Evolutionary conservation across 2,113 vertebrate genomes (phyloP), one percentile per base, ranked within the genome.

Genomic region (Marmota flaviventris): DNA sequence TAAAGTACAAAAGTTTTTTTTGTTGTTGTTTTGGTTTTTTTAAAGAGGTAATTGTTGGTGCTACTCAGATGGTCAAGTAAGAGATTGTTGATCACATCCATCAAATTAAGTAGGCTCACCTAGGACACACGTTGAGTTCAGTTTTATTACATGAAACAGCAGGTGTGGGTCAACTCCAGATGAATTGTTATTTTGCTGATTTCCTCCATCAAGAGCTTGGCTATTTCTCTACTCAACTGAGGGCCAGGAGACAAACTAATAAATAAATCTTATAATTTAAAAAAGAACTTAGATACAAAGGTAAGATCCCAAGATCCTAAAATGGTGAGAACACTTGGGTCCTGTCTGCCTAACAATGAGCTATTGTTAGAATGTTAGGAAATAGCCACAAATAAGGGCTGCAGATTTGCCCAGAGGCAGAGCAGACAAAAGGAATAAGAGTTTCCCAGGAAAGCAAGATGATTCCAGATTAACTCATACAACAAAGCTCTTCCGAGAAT

Each of bases 291-390:
- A 94, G 95, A 83, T 45, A 84, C 70, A 51, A 94, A 97, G 87
- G 93, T 93, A 94, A 96, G 76, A 93, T 61, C 93, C 42, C 45
- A 56, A 70, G n/a, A 96, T 94, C 95, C 90, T 85, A 96, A 93
- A 63, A 94, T 97, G 88, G 82, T 95, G 89, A 98, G 94, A 70
- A 61, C 78, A 4, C 78, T 65, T 78, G 61, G 78, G 34, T 81
- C 63, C 79, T 6, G 56, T 75, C 42, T 90, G 29, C 69, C 51
- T 37, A 72, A 95, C 53, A 96, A 91, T 0, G 3, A 91, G 93
- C 88, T 97, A 94, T 98, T 98, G 94, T 97, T 96, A 98, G 93
- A 91, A 25, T 82, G 86, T 95, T 51, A 91, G 89, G 96, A 98
- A 98, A 70, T 22, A 91, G 51, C 89, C 96, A 77, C n/a, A 94